Conservation (phyloP, 1,140 invertebrate genomes). For the Aphelinus certus region DNA sequence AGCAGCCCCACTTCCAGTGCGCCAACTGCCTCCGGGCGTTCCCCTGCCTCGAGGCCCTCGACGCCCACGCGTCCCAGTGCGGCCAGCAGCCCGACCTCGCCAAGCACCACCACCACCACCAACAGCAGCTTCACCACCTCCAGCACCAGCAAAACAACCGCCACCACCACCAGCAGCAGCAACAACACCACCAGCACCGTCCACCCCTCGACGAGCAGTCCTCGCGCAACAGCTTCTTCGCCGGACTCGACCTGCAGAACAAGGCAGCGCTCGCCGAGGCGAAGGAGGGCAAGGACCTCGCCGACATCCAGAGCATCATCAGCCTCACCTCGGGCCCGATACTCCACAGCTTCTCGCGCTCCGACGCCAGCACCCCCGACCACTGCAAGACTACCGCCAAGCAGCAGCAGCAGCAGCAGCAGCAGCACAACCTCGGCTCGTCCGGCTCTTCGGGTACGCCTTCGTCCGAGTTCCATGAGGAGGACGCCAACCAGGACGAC, state of each 20-base stretch:
- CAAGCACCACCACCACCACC: neutral
- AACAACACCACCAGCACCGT: slow-evolving; percentile 8
- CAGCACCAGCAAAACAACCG: slow-evolving; percentile 5
- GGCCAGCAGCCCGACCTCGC: slow-evolving; percentile 42
- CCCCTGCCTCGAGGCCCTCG: slow-evolving; percentile 76
- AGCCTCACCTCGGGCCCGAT: slow-evolving; percentile 76
- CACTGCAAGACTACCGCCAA: slow-evolving; percentile 41
- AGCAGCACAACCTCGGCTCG: slow-evolving; percentile 49
- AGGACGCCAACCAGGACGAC: slow-evolving; percentile 82
- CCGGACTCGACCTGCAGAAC: slow-evolving; percentile 79
- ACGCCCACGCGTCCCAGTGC: slow-evolving; percentile 73
- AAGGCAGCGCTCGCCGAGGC: slow-evolving; percentile 65
- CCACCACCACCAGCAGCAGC: neutral
- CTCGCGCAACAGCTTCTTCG: slow-evolving; percentile 81
- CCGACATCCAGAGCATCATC: slow-evolving; percentile 86
- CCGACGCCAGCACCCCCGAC: slow-evolving; percentile 58
- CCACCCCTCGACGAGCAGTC: slow-evolving; percentile 65
- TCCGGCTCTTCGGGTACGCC: slow-evolving; percentile 59
- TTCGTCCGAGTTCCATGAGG: slow-evolving; percentile 63
- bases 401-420: slow-evolving; percentile 44
- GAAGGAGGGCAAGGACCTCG: slow-evolving; percentile 73
- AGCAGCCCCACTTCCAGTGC: slow-evolving; percentile 76
- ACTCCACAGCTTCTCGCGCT: slow-evolving; percentile 67
- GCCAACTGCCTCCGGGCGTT: slow-evolving; percentile 78
- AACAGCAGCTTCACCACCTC: slow-evolving; percentile 15